A percentile compares a stretch with the other conserved stretches of the same genome.
Conservation (phyloP, 2,797 vertebrate genomes). For the Aythya fuligula region DNA sequence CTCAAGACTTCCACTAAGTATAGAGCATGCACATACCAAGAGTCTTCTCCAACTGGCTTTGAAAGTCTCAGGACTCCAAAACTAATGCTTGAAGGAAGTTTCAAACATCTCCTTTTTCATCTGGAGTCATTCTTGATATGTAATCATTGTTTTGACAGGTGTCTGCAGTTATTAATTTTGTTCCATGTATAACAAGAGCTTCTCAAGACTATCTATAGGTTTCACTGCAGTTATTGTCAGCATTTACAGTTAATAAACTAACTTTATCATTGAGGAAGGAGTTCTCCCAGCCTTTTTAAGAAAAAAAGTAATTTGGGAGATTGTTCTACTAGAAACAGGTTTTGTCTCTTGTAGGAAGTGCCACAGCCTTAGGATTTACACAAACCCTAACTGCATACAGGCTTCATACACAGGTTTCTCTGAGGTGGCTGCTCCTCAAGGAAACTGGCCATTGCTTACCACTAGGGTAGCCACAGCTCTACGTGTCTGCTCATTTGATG, state of each 20-base stretch:
- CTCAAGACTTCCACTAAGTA: not conserved
- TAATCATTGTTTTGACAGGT: constrained; percentile 40
- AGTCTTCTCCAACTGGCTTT: constrained; percentile 8
- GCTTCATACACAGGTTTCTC: no score
- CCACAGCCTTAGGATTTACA: not conserved
- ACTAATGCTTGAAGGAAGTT: constrained; percentile 23
- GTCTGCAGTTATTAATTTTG: constrained; percentile 15
- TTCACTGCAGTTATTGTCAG: not conserved
- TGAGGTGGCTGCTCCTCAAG: no score
- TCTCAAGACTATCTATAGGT: constrained; percentile 2
- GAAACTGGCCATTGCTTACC: no score
- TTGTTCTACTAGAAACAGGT: not conserved
- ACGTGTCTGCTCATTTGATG: no score
- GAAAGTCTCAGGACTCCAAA: constrained; percentile 21
- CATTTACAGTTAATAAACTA: constrained; percentile 27
- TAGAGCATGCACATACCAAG: not conserved
- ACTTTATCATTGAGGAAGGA: not conserved
- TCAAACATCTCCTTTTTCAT: constrained; percentile 26
- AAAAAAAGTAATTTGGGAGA: not conserved
- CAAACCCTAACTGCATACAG: no score
- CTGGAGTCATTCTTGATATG: not conserved
- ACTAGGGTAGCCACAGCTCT: no score
- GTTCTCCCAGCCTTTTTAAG: not conserved
- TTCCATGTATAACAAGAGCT: not conserved
- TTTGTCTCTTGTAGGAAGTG: not conserved